Percentiles rank a stretch among this genome's conserved stretches.
Evolutionary conservation across 1,140 invertebrate genomes (phyloP).

Genomic region (Phenacoccus solenopsis): DNA sequence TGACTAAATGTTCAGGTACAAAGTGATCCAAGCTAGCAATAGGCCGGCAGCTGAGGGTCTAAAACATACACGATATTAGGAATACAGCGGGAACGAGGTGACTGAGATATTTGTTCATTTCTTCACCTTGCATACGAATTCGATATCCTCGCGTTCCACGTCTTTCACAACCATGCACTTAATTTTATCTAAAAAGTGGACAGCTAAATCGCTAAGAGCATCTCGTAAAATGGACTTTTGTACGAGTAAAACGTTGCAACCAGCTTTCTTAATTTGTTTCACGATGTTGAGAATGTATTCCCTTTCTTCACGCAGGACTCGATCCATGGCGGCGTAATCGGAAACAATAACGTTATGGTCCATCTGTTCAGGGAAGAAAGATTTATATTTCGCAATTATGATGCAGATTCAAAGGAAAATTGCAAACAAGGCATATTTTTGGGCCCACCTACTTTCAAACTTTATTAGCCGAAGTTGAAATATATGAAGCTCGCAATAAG

Average conservation of each 20-base stretch:
- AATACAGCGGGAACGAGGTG: neutral
- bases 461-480: no score
- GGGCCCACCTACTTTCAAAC: no score
- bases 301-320: constrained; percentile 95
- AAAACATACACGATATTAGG: constrained; percentile 23
- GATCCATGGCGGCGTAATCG: constrained; percentile 98
- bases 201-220: constrained; percentile 89
- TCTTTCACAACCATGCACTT: constrained; percentile 99
- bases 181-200: constrained; percentile 98
- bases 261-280: constrained; percentile 97
- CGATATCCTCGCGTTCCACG: constrained; percentile 93
- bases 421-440: no score
- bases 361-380: constrained; percentile 60
- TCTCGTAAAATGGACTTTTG: constrained; percentile 98
- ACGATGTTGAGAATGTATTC: constrained; percentile 97
- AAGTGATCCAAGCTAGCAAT: constrained; percentile 99
- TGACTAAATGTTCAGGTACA: constrained; percentile 74
- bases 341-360: constrained; percentile 96
- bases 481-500: neutral
- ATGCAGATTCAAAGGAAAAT: neutral
- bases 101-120: neutral
- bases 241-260: constrained; percentile 94
- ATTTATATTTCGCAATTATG: neutral
- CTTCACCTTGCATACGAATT: constrained; percentile 81
- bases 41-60: constrained; percentile 81